phyloP scores from a whole-genome alignment of 2,797 vertebrate species.

The Megalops cyprinoides region DNA sequence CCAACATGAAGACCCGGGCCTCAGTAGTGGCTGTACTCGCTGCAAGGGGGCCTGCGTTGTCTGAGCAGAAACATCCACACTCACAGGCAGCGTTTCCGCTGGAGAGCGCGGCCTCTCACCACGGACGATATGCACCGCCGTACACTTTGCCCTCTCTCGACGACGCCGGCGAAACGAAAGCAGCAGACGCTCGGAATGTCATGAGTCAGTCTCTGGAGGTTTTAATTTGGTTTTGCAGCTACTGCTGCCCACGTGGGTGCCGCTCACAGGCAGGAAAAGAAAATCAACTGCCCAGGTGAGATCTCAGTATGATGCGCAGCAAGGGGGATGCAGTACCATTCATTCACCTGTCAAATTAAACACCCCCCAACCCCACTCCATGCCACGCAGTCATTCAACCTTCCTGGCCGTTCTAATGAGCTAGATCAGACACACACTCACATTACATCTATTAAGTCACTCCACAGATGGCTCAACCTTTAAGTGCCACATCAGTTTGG shows the following conservation, averaged over 20 bases:
- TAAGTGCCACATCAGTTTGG: slow-evolving; percentile 14
- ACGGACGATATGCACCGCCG: too few species aligned
- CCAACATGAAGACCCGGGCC: slow-evolving; percentile 3
- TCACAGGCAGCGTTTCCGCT: not conserved
- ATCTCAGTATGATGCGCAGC: not conserved
- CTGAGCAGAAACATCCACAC: not conserved
- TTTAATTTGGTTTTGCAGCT: too few species aligned
- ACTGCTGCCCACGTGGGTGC: not conserved
- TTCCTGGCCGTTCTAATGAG: not conserved
- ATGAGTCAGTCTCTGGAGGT: too few species aligned
- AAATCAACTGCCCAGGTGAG: too few species aligned
- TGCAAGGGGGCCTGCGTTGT: not conserved
- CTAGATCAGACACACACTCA: not conserved
- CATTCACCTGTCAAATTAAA: not conserved
- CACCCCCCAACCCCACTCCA: not conserved
- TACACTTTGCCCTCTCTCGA: too few species aligned
- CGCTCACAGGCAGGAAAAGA: not conserved
- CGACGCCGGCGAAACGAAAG: too few species aligned
- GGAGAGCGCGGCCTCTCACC: too few species aligned
- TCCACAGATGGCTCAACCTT: not conserved
- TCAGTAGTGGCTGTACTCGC: too few species aligned
- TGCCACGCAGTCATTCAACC: not conserved
- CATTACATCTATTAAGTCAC: slow-evolving; percentile 1
- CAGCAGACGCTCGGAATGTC: too few species aligned
- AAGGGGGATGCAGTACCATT: too few species aligned